phyloP scores from a whole-genome alignment of 2,888 invertebrate genomes.

The Sinotaia quadrata region DNA sequence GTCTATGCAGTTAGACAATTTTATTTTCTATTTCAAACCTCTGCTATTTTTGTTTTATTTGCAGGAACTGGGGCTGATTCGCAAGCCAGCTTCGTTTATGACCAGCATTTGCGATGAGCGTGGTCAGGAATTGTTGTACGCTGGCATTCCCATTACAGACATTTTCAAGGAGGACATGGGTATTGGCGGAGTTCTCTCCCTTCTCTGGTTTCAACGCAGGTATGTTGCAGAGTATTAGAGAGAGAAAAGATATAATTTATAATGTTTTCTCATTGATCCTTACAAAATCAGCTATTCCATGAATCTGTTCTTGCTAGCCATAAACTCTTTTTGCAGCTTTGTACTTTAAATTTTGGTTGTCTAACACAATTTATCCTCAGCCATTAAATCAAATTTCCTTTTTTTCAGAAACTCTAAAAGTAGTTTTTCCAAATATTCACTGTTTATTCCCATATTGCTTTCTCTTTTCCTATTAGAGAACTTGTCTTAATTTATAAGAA shows the following conservation, averaged over 20 bases:
- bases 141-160: conserved; percentile 86
- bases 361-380: too few relatives aligned
- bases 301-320: too few relatives aligned
- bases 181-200: conserved; percentile 96
- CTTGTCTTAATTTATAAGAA: too few relatives aligned
- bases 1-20: too few relatives aligned
- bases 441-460: too few relatives aligned
- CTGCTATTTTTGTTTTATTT: neutral
- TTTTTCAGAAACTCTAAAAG: neutral
- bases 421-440: too few relatives aligned
- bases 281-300: too few relatives aligned
- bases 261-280: too few relatives aligned
- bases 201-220: conserved; percentile 96
- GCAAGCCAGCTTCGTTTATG: conserved; percentile 99
- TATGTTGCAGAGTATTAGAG: conserved; percentile 34
- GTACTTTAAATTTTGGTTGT: too few relatives aligned
- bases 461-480: too few relatives aligned
- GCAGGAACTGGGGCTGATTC: conserved; percentile 94
- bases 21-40: neutral
- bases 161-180: conserved; percentile 95
- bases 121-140: conserved; percentile 96
- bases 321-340: too few relatives aligned
- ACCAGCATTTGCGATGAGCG: conserved; percentile 99
- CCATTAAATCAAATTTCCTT: too few relatives aligned
- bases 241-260: neutral